These are phyloP conservation scores for Epinephelus fuscoguttatus DNA, from an alignment of 2,113 vertebrate genomes.

Conservation along the genomic window DNA sequence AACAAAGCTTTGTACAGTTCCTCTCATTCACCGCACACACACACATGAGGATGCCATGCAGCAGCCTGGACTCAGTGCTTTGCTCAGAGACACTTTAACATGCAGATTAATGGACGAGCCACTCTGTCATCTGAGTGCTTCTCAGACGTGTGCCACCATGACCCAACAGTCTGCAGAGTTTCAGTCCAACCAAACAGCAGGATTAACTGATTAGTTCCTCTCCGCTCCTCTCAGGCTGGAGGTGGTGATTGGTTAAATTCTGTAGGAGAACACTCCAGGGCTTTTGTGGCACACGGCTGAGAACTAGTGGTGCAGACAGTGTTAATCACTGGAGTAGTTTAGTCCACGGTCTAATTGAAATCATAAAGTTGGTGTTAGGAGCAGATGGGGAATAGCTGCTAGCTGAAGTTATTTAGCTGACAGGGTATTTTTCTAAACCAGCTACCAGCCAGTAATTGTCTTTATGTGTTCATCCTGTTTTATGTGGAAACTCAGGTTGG, in stretches of 20 bases:
- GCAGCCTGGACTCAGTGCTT: background rate
- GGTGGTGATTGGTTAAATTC: conserved; percentile 5
- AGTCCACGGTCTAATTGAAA: conserved; percentile 10
- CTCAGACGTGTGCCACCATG: background rate
- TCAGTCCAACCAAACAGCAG: conserved; percentile 3
- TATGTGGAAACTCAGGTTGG: background rate
- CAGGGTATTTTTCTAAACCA: background rate
- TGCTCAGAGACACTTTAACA: background rate
- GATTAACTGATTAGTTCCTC: conserved; percentile 4
- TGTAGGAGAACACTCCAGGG: background rate
- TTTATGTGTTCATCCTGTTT: background rate
- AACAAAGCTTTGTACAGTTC: background rate
- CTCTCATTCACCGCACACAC: no score
- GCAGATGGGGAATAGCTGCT: background rate
- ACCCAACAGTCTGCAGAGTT: background rate
- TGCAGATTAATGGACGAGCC: background rate
- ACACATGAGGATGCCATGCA: no score
- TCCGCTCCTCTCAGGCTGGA: background rate
- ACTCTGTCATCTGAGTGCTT: background rate
- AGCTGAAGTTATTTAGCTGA: background rate
- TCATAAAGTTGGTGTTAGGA: background rate
- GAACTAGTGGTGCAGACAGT: background rate
- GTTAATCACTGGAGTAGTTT: conserved; percentile 8
- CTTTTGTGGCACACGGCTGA: background rate
- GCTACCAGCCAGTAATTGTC: background rate